Evolutionary conservation across 1,140 invertebrate genomes (phyloP).

Genomic region (Maconellicoccus hirsutus): DNA sequence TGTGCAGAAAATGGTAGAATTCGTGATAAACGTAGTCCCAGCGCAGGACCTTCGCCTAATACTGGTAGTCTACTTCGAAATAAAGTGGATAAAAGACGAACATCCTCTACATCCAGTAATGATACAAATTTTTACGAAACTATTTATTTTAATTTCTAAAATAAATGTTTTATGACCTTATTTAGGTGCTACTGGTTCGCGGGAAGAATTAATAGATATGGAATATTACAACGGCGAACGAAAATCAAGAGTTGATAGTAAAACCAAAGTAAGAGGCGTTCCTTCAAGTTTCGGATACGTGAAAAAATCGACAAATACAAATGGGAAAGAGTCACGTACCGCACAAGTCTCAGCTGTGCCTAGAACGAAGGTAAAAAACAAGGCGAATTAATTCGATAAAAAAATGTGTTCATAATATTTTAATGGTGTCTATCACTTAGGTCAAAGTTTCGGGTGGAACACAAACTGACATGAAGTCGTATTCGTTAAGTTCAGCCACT

Average conservation of each 20-base stretch:
- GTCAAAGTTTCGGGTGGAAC: conserved; percentile 75
- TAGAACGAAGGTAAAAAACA: conserved; percentile 47
- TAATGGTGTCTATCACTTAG: conserved; percentile 32
- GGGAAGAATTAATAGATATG: conserved; percentile 25
- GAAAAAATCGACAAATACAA: conserved; percentile 54
- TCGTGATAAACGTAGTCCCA: conserved; percentile 12
- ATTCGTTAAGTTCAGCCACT: conserved; percentile 64
- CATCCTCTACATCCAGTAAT: conserved; percentile 12
- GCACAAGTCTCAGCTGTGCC: conserved; percentile 73
- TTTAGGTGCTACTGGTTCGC: conserved; percentile 25
- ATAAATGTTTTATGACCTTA: neutral
- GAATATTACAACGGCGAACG: conserved; percentile 27
- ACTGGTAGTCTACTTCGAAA: neutral
- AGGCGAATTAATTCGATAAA: neutral
- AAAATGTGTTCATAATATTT: neutral
- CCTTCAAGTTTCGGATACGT: conserved; percentile 70
- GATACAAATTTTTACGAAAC: no score
- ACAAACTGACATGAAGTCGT: conserved; percentile 72
- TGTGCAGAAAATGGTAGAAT: neutral
- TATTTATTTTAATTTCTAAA: no score
- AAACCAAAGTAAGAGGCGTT: conserved; percentile 47
- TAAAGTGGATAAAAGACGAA: neutral
- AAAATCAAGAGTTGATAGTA: conserved; percentile 37
- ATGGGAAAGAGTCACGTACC: conserved; percentile 45
- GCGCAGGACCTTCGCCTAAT: neutral